These are phyloP conservation scores for Uloborus plumipes DNA, from an alignment of 2,888 invertebrate species.

Conservation along the genomic window DNA sequence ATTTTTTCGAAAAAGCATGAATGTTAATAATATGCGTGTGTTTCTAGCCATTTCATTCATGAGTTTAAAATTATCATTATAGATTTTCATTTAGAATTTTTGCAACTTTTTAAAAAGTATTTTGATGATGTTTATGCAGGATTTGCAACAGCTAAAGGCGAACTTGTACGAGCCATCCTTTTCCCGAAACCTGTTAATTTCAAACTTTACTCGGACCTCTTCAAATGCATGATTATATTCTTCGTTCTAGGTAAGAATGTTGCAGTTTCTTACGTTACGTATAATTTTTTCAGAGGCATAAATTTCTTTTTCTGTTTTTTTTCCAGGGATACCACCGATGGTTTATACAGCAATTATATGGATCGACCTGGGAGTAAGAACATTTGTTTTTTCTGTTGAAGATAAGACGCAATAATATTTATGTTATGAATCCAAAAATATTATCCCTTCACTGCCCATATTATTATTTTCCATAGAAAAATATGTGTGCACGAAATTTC, in stretches of 20 bases:
- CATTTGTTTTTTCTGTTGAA: not conserved
- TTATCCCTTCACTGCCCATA: no score
- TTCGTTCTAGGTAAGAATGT: slow-evolving; percentile 67
- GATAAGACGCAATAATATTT: no score
- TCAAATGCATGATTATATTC: slow-evolving; percentile 68
- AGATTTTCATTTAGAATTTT: no score
- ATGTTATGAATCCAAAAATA: no score
- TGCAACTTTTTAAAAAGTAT: not conserved
- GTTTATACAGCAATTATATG: slow-evolving; percentile 67
- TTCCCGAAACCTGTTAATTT: slow-evolving; percentile 84
- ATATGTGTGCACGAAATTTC: no score
- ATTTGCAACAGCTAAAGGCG: slow-evolving; percentile 83
- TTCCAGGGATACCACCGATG: slow-evolving; percentile 64
- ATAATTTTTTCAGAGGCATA: not conserved
- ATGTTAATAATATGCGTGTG: not conserved
- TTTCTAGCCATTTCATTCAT: not conserved
- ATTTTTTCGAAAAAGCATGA: no score
- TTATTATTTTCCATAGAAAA: no score
- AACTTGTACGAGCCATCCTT: slow-evolving; percentile 82
- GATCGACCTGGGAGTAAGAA: slow-evolving; percentile 66
- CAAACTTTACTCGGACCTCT: slow-evolving; percentile 81
- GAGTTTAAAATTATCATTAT: not conserved
- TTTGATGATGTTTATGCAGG: slow-evolving; percentile 72
- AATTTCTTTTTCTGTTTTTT: not conserved
- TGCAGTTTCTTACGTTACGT: not conserved